Conservation (phyloP, 2,797 vertebrate genomes). For the Syngnathus acus region DNA sequence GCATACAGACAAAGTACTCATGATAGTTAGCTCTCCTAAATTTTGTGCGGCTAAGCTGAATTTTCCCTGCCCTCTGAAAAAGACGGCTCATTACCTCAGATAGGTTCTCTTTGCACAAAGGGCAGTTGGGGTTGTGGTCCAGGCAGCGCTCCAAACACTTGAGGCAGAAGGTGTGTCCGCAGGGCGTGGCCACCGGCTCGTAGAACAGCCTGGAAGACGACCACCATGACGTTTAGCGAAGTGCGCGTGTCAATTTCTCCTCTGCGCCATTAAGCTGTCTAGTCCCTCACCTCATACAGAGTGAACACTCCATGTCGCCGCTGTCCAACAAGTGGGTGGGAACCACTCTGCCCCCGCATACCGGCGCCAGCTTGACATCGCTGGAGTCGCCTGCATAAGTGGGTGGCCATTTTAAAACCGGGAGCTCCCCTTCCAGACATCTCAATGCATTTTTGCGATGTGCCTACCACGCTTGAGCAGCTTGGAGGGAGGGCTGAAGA, state of each 20-base stretch:
- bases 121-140: conserved; percentile 86
- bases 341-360: conserved; percentile 42
- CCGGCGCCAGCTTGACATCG: conserved; percentile 25
- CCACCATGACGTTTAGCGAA: no score
- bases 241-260: not conserved
- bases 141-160: conserved; percentile 91
- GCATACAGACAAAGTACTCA: no score
- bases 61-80: no score
- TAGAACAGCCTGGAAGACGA: conserved; percentile 59
- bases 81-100: conserved; percentile 67
- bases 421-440: not conserved
- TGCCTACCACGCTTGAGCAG: conserved; percentile 68
- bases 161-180: conserved; percentile 92
- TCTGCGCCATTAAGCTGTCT: not conserved
- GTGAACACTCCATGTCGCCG: conserved; percentile 82
- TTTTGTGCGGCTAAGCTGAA: no score
- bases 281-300: conserved; percentile 80
- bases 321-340: conserved; percentile 71
- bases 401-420: not conserved
- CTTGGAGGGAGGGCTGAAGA: conserved; percentile 65
- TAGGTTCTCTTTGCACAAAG: conserved; percentile 90
- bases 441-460: not conserved
- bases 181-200: conserved; percentile 87
- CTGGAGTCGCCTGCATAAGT: conserved; percentile 52
- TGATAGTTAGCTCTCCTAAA: no score